These are phyloP conservation scores for Temnopleurus reevesii DNA, from an alignment of 53 echinoderm and acorn worm species.

Conservation along the genomic window DNA sequence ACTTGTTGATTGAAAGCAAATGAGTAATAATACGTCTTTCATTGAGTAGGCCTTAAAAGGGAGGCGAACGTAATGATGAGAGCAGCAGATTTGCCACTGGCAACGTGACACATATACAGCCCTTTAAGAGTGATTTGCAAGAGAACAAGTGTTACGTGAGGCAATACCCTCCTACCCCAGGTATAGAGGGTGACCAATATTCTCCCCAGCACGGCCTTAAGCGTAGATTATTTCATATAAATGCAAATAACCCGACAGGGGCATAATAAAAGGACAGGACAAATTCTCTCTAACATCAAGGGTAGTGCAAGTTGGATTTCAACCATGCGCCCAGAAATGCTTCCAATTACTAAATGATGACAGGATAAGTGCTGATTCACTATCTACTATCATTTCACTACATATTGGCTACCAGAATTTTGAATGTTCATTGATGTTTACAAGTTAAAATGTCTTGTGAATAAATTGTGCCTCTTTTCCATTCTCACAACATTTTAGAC, in stretches of 20 bases:
- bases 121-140: background rate
- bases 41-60: background rate
- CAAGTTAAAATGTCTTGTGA: no score
- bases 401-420: no score
- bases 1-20: constrained; percentile 22
- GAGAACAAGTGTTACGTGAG: background rate
- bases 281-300: background rate
- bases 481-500: no score
- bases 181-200: background rate
- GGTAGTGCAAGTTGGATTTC: background rate
- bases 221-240: constrained; percentile 37
- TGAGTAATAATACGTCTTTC: background rate
- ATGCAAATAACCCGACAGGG: constrained; percentile 24
- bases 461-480: no score
- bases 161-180: background rate
- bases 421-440: no score
- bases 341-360: background rate
- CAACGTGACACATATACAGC: constrained; percentile 16
- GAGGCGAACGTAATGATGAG: background rate
- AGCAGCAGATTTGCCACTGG: background rate
- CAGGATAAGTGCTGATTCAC: background rate
- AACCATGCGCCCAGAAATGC: background rate
- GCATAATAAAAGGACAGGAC: background rate
- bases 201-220: background rate
- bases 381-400: no score